phyloP scores from a whole-genome alignment of 2,113 vertebrate genomes.

The Noctilio leporinus region DNA sequence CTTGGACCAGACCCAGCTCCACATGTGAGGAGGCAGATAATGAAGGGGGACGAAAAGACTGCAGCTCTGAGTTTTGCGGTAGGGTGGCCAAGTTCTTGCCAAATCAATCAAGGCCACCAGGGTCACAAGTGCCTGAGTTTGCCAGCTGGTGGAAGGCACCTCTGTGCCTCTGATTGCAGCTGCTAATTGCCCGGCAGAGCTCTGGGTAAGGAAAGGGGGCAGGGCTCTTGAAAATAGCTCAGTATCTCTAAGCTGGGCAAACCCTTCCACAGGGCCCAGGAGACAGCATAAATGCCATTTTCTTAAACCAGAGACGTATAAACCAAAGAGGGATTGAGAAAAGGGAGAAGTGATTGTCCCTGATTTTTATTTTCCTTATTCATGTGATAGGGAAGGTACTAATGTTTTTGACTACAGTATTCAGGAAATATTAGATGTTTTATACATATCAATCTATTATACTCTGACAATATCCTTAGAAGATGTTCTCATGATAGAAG shows the following conservation, averaged over 20 bases:
- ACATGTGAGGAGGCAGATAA: background rate
- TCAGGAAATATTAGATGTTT: background rate
- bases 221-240: background rate
- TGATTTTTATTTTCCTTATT: background rate
- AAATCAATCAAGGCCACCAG: background rate
- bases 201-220: background rate
- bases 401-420: background rate
- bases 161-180: background rate
- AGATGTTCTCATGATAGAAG: background rate
- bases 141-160: background rate
- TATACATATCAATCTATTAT: background rate
- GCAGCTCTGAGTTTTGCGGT: background rate
- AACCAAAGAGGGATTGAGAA: background rate
- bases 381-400: background rate
- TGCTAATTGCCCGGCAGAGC: background rate
- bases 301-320: background rate
- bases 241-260: background rate
- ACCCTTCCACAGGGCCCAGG: background rate
- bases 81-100: background rate
- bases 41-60: background rate
- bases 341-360: fast-evolving
- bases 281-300: background rate
- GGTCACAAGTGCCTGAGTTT: background rate
- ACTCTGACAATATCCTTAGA: background rate
- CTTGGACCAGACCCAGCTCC: background rate